These are phyloP conservation scores for Lepidurus packardi DNA, from an alignment of 1,140 invertebrate genomes.

Conservation along the genomic window DNA sequence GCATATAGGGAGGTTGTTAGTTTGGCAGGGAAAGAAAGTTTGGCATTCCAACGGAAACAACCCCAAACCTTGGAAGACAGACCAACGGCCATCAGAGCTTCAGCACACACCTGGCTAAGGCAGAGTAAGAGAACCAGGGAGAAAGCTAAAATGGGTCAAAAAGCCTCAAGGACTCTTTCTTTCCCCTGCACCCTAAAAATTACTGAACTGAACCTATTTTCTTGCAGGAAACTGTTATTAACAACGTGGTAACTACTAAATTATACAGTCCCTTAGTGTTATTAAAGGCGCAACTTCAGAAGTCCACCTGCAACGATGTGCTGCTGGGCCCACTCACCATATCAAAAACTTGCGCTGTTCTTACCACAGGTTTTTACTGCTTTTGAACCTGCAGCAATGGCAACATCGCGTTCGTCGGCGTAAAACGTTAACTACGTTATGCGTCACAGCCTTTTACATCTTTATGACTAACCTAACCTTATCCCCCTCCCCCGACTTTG, in stretches of 20 bases:
- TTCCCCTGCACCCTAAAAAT: background rate
- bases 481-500: background rate
- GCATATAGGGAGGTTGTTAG: background rate
- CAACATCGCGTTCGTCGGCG: background rate
- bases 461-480: background rate
- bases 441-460: background rate
- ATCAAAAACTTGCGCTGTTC: background rate
- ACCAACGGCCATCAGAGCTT: background rate
- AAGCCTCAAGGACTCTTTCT: background rate
- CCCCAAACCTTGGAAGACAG: background rate
- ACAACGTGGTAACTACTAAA: slow-evolving; percentile 1
- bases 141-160: slow-evolving; percentile 5
- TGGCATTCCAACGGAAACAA: slow-evolving; percentile 1
- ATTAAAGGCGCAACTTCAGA: background rate
- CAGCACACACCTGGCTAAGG: background rate
- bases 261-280: background rate
- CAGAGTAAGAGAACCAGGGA: background rate
- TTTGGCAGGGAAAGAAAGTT: background rate
- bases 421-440: background rate
- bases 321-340: background rate
- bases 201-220: background rate
- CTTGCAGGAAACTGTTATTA: background rate
- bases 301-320: background rate
- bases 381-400: background rate
- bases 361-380: background rate